Evolutionary conservation across 2,113 vertebrate species (phyloP).

Genomic region (Pseudolaguvia tuberculata): DNA sequence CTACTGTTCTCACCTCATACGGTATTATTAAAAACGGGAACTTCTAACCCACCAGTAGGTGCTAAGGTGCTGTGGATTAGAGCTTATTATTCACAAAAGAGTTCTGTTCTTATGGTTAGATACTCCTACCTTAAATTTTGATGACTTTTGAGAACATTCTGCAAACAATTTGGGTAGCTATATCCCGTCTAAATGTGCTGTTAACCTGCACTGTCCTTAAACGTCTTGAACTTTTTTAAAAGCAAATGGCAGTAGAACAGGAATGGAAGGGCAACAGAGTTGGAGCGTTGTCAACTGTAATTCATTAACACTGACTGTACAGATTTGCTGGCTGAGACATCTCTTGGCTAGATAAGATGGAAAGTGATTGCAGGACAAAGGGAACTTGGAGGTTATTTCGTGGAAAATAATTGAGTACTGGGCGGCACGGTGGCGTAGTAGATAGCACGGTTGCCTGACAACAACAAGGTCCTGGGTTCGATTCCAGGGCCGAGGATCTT

Average conservation of each 20-base stretch:
- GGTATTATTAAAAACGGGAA: conserved; percentile 19
- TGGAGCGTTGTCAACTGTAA: conserved; percentile 41
- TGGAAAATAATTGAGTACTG: conserved; percentile 59
- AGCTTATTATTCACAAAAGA: conserved; percentile 25
- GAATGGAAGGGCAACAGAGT: neutral
- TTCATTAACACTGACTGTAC: conserved; percentile 27
- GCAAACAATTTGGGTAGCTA: conserved; percentile 2
- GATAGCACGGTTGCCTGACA: no score
- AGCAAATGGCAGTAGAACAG: conserved; percentile 7
- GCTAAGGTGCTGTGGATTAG: conserved; percentile 18
- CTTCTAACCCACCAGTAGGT: neutral
- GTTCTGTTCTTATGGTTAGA: conserved; percentile 11
- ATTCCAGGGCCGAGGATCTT: no score
- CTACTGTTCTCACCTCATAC: conserved; percentile 36
- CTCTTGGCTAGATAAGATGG: conserved; percentile 7
- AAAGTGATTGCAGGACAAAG: neutral
- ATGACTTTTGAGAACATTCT: conserved; percentile 20
- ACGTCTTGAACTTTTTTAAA: conserved; percentile 14
- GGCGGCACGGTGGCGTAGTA: no score
- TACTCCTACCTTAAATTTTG: conserved; percentile 26
- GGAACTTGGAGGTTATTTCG: conserved; percentile 52
- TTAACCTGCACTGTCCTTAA: neutral
- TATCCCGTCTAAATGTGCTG: conserved; percentile 1
- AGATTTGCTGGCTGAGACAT: conserved; percentile 19
- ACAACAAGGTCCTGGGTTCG: no score